Evolutionary conservation across 92 coral and sea anemone species (phyloP).

Genomic region (Virgularia gustaviana): DNA sequence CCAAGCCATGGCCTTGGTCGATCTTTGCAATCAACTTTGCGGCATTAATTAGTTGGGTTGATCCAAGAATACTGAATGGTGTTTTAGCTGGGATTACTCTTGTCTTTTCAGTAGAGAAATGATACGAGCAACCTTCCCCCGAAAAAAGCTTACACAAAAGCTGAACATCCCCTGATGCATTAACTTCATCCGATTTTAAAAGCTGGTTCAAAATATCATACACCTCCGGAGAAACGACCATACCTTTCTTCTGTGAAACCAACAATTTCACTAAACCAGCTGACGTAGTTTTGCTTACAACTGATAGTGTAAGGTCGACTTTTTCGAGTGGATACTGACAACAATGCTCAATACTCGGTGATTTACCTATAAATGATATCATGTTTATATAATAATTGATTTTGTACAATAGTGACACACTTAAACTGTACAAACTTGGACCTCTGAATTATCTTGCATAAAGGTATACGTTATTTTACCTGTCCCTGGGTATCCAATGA

Average conservation of each 20-base stretch:
- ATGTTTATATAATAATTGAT: too few relatives aligned
- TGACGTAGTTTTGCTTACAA: conserved; percentile 54
- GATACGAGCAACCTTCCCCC: conserved; percentile 44
- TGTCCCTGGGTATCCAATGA: conserved; percentile 55
- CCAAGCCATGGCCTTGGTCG: conserved; percentile 54
- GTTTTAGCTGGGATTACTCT: conserved; percentile 41
- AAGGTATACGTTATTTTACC: conserved; percentile 38
- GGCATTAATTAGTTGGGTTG: conserved; percentile 47
- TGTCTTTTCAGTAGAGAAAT: conserved; percentile 40
- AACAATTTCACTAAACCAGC: conserved; percentile 50
- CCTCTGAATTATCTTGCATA: too few relatives aligned
- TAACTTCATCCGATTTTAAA: conserved; percentile 54
- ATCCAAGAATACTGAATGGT: conserved; percentile 57
- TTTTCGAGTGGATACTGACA: background rate
- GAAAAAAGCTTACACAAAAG: conserved; percentile 56
- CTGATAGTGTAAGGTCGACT: background rate
- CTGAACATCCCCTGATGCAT: conserved; percentile 54
- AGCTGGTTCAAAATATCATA: conserved; percentile 47
- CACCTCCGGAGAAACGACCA: conserved; percentile 50
- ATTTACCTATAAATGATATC: background rate
- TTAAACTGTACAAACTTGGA: too few relatives aligned
- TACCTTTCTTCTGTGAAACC: conserved; percentile 38
- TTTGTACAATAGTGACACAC: too few relatives aligned
- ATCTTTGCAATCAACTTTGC: conserved; percentile 54
- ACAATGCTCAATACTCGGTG: background rate